Percentiles rank a stretch among this genome's conserved stretches.
Evolutionary conservation across 2,797 vertebrate genomes (phyloP).

Genomic region (Danio aesculapii): DNA sequence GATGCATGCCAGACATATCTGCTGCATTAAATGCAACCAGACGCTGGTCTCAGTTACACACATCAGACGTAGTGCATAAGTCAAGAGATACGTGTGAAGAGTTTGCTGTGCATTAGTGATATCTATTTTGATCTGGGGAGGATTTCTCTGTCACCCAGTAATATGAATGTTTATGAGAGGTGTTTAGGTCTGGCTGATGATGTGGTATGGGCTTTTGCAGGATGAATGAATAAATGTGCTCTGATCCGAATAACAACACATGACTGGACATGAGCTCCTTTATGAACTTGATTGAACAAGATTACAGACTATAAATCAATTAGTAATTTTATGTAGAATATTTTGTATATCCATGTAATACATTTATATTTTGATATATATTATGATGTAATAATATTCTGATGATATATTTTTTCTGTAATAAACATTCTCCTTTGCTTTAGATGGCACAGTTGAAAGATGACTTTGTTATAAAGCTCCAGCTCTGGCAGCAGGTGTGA

Average conservation of each 20-base stretch:
- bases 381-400: neutral
- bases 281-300: conserved; percentile 16
- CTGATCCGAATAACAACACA: conserved; percentile 1
- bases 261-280: neutral
- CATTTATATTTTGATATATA: no score
- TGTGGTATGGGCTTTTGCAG: conserved; percentile 1
- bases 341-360: neutral
- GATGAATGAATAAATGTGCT: conserved; percentile 12
- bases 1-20: conserved; percentile 33
- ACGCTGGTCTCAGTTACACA: neutral
- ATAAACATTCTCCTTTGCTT: neutral
- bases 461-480: conserved; percentile 34
- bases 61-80: neutral
- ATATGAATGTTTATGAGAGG: conserved; percentile 1
- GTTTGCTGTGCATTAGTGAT: conserved; percentile 10
- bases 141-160: neutral
- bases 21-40: conserved; percentile 1
- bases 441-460: conserved; percentile 6
- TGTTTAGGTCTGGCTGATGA: neutral
- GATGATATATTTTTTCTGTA: neutral
- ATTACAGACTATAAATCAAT: neutral
- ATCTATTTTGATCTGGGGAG: conserved; percentile 19
- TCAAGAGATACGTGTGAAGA: conserved; percentile 24
- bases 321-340: neutral
- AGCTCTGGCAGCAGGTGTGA: conserved; percentile 44